phyloP scores from a whole-genome alignment of 2,797 vertebrate species.

The Enteromius unitaeniatus region DNA sequence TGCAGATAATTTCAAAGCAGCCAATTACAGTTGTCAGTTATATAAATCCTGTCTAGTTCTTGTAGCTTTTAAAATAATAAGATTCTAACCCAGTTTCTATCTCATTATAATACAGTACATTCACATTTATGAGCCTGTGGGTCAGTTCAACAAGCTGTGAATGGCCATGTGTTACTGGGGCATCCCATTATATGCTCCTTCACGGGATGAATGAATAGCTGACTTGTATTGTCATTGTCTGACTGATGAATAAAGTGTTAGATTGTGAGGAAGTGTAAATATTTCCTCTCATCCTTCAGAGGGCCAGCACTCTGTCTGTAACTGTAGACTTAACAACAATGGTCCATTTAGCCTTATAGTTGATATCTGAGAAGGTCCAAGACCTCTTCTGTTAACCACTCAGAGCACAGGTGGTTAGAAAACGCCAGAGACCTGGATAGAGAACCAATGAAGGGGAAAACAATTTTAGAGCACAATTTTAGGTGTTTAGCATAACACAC shows the following conservation, averaged over 20 bases:
- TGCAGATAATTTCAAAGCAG: not conserved
- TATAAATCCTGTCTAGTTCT: not conserved
- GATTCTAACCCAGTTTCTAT: slow-evolving; percentile 21
- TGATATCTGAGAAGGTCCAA: slow-evolving; percentile 72
- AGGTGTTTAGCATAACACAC: not conserved
- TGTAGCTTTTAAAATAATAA: slow-evolving; percentile 5
- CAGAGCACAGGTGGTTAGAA: slow-evolving; percentile 71
- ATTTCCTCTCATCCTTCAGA: not conserved
- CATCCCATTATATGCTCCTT: not conserved
- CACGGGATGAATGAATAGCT: slow-evolving; percentile 8
- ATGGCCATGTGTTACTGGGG: slow-evolving; percentile 5
- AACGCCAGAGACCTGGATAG: slow-evolving; percentile 66
- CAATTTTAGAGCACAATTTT: slow-evolving; percentile 41
- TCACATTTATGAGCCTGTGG: slow-evolving; percentile 7
- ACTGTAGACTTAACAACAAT: slow-evolving; percentile 44
- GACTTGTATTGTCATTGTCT: slow-evolving; percentile 14
- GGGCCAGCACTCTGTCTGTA: slow-evolving; percentile 7
- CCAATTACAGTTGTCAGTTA: not conserved
- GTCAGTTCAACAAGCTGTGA: slow-evolving; percentile 20
- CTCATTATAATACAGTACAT: slow-evolving; percentile 49
- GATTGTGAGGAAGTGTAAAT: slow-evolving; percentile 15
- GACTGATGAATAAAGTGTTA: slow-evolving; percentile 23
- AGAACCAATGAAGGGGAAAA: slow-evolving; percentile 59
- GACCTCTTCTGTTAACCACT: slow-evolving; percentile 65
- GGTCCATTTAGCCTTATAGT: slow-evolving; percentile 23